Evolutionary conservation across 2,113 vertebrate species (phyloP), one percentile per base, ranked within the genome.

Genomic region (Eira barbara): DNA sequence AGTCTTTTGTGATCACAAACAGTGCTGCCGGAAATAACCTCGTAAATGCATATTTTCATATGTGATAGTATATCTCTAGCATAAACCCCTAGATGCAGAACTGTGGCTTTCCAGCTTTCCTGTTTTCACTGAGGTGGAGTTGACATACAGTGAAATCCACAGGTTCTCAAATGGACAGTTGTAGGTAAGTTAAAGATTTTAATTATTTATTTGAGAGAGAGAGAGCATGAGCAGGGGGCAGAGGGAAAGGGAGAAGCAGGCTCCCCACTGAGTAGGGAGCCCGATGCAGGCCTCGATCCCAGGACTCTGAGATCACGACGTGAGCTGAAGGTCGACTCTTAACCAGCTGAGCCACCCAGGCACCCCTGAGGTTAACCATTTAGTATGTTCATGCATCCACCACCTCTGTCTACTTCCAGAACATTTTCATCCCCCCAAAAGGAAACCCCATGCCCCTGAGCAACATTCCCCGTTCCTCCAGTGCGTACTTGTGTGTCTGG

Each of bases 21-120:
- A 96, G 2, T 86, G 78, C 85, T 67, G 23, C 94, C 12, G 95
- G 97, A 97, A 98, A 95, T 95, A 82, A 95, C 97, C 97, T 97
- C 27, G 11, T 88, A 84, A 91, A 83, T 42, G 59, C 45, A 79
- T 27, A 42, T 76, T 78, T 88, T 39, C 57, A 9, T 18, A 1
- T 15, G 29, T 17, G 67, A 57, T 47, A 42, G 6, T 15, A 0
- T 49, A 11, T 21, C 80, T 89, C 31, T 7, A 67, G 90, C 25
- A 7, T 27, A 31, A 81, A 36, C 42, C 73, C 83, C 59, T 63
- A 79, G 42, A 15, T 42, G 65, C 20, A 31, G 49, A 31, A 39
- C n/a, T 1, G 3, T 7, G 17, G 29, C 71, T 61, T 78, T 59
- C 47, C 76, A 5, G 23, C 47, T 29, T 71, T 23, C 27, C 14